Percentiles rank a stretch among this genome's conserved stretches.
Evolutionary conservation across 2,888 invertebrate species (phyloP).

Genomic region (Arctia plantaginis): DNA sequence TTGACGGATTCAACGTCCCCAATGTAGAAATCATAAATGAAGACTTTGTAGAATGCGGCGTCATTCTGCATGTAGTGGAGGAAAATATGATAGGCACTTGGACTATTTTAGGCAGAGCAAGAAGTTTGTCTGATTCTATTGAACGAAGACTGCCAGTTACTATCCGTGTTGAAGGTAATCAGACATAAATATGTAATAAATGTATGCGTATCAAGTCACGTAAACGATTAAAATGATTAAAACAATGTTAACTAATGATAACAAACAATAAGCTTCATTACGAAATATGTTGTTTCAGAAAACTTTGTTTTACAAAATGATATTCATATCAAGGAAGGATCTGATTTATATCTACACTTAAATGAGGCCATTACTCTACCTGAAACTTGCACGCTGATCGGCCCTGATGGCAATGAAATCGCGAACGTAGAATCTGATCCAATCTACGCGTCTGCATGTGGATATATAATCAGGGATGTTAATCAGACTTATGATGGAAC

Average conservation of each 20-base stretch:
- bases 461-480: conserved; percentile 62
- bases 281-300: conserved; percentile 32
- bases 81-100: conserved; percentile 67
- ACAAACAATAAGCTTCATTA: conserved; percentile 35
- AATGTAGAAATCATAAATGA: conserved; percentile 58
- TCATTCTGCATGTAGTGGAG: conserved; percentile 56
- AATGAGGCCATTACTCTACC: conserved; percentile 52
- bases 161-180: conserved; percentile 73
- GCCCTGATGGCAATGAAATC: conserved; percentile 51
- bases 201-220: conserved; percentile 71
- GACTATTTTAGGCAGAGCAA: conserved; percentile 67
- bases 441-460: conserved; percentile 57
- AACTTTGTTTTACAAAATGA: conserved; percentile 23
- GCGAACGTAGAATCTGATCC: conserved; percentile 48
- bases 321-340: conserved; percentile 61
- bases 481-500: conserved; percentile 55
- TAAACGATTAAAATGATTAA: conserved; percentile 64
- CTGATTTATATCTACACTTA: conserved; percentile 66
- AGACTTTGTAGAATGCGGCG: conserved; percentile 59
- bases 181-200: conserved; percentile 48
- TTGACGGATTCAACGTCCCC: conserved; percentile 55
- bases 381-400: conserved; percentile 65
- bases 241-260: conserved; percentile 43
- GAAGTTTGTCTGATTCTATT: conserved; percentile 40
- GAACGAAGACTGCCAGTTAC: conserved; percentile 69